phyloP scores from a whole-genome alignment of 2,888 invertebrate species.

The Corythucha ciliata region DNA sequence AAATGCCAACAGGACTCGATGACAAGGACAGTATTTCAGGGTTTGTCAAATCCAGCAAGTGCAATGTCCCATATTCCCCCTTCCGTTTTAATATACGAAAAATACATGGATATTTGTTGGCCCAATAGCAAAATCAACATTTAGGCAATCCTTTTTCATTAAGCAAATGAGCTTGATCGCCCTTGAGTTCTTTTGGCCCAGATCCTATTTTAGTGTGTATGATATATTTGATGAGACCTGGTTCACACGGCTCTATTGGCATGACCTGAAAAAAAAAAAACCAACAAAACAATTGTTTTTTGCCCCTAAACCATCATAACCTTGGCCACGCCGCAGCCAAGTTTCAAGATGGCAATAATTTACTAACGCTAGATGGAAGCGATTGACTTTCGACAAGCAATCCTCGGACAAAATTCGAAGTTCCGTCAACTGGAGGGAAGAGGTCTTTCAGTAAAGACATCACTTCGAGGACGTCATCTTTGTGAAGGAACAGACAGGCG shows the following conservation, averaged over 20 bases:
- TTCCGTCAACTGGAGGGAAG: conserved; percentile 50
- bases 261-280: conserved; percentile 11
- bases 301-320: not conserved
- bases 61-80: too few species aligned
- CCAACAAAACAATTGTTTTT: conserved; percentile 7
- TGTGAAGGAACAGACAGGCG: conserved; percentile 77
- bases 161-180: conserved; percentile 46
- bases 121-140: too few species aligned
- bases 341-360: not conserved
- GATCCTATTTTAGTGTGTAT: conserved; percentile 75
- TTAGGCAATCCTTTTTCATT: conserved; percentile 45
- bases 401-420: conserved; percentile 26
- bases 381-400: conserved; percentile 22
- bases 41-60: too few species aligned
- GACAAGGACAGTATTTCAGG: too few species aligned
- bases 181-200: conserved; percentile 54
- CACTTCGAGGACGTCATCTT: conserved; percentile 61
- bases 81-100: too few species aligned
- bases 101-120: too few species aligned
- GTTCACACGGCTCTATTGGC: conserved; percentile 39
- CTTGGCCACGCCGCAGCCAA: not conserved
- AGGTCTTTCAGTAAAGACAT: conserved; percentile 56
- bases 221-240: conserved; percentile 64
- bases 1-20: too few species aligned
- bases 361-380: not conserved